Conservation (phyloP, 2,113 vertebrate genomes). For the Phoenicopterus ruber region DNA sequence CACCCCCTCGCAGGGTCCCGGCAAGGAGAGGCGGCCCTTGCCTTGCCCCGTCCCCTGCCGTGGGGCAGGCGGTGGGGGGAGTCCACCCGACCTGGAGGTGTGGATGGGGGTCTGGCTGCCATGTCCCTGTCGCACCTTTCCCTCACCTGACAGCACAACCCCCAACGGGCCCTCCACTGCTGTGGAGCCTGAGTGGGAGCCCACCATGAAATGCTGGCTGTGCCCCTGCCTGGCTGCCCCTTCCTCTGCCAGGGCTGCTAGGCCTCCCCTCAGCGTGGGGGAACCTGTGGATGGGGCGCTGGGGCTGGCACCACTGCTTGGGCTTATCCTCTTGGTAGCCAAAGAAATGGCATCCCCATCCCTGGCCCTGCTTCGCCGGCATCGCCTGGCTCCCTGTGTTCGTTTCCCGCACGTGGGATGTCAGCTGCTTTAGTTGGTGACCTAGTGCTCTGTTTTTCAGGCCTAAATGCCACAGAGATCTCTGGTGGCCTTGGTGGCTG, state of each 20-base stretch:
- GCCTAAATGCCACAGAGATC: background rate
- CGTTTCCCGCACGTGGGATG: rapidly evolving
- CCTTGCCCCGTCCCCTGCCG: no score
- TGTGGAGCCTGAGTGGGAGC: rapidly evolving
- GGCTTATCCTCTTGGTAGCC: rapidly evolving
- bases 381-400: rapidly evolving
- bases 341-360: rapidly evolving
- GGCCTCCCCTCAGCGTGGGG: rapidly evolving
- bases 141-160: rapidly evolving
- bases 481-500: background rate
- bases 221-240: rapidly evolving
- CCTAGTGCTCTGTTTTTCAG: no score
- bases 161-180: rapidly evolving
- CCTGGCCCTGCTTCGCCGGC: rapidly evolving
- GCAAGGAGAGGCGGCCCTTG: background rate
- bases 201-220: rapidly evolving
- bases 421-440: rapidly evolving
- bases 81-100: rapidly evolving
- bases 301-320: background rate
- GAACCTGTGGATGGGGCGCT: rapidly evolving
- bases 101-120: background rate
- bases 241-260: rapidly evolving
- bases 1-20: background rate
- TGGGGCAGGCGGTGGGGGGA: background rate
- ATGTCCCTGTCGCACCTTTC: background rate